Conservation (phyloP, 2,113 vertebrate species). For the Crotalus tigris region DNA sequence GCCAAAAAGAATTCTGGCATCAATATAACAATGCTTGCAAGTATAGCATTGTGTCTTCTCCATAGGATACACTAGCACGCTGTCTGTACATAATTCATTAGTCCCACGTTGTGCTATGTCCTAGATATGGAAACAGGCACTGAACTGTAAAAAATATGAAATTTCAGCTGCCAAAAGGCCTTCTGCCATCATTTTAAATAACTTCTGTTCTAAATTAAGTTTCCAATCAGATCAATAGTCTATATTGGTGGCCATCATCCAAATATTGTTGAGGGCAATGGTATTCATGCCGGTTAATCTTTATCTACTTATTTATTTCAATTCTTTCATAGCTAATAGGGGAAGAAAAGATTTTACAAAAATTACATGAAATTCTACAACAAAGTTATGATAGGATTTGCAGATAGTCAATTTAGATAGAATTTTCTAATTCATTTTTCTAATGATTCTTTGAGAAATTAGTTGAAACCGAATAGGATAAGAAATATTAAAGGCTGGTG, state of each 20-base stretch:
- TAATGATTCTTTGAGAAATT: neutral
- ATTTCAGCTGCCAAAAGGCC: slow-evolving; percentile 53
- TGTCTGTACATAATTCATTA: slow-evolving; percentile 71
- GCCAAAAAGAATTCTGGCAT: neutral
- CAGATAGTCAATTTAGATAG: neutral
- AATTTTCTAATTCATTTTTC: neutral
- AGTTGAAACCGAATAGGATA: neutral
- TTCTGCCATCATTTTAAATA: neutral
- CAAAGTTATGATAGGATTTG: neutral
- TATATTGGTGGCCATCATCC: neutral
- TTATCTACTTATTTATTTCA: neutral
- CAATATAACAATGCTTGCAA: slow-evolving; percentile 26
- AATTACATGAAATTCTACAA: neutral
- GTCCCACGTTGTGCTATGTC: slow-evolving; percentile 55
- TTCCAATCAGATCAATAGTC: slow-evolving; percentile 14
- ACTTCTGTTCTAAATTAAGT: slow-evolving; percentile 10
- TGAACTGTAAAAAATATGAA: slow-evolving; percentile 64
- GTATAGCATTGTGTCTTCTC: slow-evolving; percentile 37
- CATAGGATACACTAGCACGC: slow-evolving; percentile 46
- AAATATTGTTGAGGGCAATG: neutral
- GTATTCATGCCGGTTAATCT: neutral
- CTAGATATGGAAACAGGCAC: slow-evolving; percentile 62
- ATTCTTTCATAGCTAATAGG: neutral
- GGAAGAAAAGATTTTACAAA: neutral
- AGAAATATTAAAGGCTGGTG: neutral